phyloP scores from a whole-genome alignment of 2,113 vertebrate genomes.

The Baryphthengus martii region DNA sequence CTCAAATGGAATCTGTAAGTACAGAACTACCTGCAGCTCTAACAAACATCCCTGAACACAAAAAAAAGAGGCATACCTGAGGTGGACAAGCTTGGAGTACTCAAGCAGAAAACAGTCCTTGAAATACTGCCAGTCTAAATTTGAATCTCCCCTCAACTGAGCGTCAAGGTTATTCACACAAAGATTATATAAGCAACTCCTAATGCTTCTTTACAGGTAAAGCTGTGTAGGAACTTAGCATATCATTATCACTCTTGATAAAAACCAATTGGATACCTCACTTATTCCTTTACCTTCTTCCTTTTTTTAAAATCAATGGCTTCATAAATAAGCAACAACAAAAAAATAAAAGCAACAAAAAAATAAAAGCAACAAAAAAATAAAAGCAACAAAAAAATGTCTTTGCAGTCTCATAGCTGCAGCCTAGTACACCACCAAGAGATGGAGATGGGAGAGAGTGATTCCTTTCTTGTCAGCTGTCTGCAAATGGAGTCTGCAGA shows the following conservation, averaged over 20 bases:
- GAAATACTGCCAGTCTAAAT: slow-evolving; percentile 58
- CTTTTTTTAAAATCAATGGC: background rate
- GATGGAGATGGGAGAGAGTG: background rate
- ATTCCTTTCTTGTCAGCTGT: background rate
- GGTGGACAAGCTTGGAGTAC: background rate
- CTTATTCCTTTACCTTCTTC: background rate
- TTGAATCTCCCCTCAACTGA: slow-evolving; percentile 45
- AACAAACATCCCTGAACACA: slow-evolving; percentile 3
- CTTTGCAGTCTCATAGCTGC: background rate
- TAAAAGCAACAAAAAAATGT: background rate
- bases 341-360: background rate
- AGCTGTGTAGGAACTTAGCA: background rate
- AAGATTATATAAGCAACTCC: slow-evolving; percentile 11
- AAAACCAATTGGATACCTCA: background rate
- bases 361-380: background rate
- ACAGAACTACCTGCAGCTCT: slow-evolving; percentile 26
- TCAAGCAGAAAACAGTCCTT: slow-evolving; percentile 50
- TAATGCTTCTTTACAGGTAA: slow-evolving; percentile 5
- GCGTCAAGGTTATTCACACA: slow-evolving; percentile 25
- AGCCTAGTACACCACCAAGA: background rate
- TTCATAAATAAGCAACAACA: background rate
- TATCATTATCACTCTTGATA: background rate
- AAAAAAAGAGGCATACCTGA: slow-evolving; percentile 29
- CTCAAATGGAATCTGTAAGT: background rate
- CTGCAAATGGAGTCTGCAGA: background rate